Base-by-base conservation (phyloP, 2,888 invertebrate genomes). In the Platycnemis pennipes region DNA sequence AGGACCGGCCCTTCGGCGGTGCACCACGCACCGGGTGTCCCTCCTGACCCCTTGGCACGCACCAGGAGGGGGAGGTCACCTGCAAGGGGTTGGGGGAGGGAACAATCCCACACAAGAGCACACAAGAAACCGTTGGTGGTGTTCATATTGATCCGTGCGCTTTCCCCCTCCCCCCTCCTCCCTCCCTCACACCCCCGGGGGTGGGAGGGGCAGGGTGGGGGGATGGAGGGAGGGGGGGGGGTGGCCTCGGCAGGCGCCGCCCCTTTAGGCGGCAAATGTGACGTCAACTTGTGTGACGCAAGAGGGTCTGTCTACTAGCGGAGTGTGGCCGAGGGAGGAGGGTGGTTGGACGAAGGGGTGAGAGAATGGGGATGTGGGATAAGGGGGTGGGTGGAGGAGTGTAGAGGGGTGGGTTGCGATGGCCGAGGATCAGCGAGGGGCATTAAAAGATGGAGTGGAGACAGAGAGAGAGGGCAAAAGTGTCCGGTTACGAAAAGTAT, bases 211-310 rank as follows among this genome's bases (percentile, higher is more conserved):
- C 49, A 7, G 49, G 7, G 8, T 49, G 63, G 19, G 19, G 63
- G 63, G 2, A 77, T 13, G 2, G 31, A 26, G 31, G 77, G 5
- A 16, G 37, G 77, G 77, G 11, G n/a, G 31, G 77, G 77, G 7
- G 77, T 2, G 16, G 8, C 2, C 37, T 11, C 37, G 31, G 31
- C 77, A 8, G 13, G 31, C 77, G 77, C 13, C 49, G 49, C 49
- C 49, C 49, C 49, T 49, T 19, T 19, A 49, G 49, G 49, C 49
- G 49, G 49, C 49, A 19, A 49, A 49, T 49, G 77, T 77, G 77
- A 77, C 77, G 77, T 77, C 77, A 77, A 77, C 77, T 37, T 77
- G 37, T 77, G 77, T 77, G 77, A 77, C 77, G 77, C 77, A 77
- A 77, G 77, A 8, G 77, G 37, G n/a, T 11, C 77, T 2, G 77